A percentile compares a stretch with the other conserved stretches of the same genome.
Conservation (phyloP, 2,113 vertebrate species). For the Mellivora capensis region DNA sequence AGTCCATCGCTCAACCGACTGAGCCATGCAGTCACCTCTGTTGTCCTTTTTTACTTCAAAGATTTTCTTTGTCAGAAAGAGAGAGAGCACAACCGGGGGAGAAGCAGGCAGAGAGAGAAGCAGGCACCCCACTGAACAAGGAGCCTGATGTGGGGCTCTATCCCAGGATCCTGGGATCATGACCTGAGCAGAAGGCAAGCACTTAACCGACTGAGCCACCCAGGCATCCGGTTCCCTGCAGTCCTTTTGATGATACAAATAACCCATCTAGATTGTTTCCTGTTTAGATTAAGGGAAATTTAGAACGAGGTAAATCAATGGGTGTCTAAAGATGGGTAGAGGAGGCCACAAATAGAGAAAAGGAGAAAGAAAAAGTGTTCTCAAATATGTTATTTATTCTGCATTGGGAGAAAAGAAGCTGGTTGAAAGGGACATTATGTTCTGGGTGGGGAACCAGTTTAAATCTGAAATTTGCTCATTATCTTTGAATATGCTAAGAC, state of each 20-base stretch:
- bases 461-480: conserved; percentile 13
- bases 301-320: not conserved
- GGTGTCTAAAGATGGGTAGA: not conserved
- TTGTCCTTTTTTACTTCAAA: not conserved
- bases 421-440: not conserved
- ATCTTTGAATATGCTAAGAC: not conserved
- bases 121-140: not conserved
- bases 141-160: not conserved
- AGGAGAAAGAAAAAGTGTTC: not conserved
- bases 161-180: not conserved
- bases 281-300: not conserved
- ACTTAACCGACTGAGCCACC: not conserved
- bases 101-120: not conserved
- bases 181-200: not conserved
- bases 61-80: not conserved
- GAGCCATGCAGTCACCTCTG: not conserved
- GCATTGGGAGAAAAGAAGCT: not conserved
- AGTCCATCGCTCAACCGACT: not conserved
- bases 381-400: not conserved
- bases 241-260: not conserved
- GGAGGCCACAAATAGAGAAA: not conserved
- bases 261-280: not conserved
- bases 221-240: not conserved
- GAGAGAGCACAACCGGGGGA: not conserved
- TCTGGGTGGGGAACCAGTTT: not conserved